Evolutionary conservation across 2,113 vertebrate species (phyloP), one percentile per base, ranked within the genome.

Genomic region (Elanoides forficatus): DNA sequence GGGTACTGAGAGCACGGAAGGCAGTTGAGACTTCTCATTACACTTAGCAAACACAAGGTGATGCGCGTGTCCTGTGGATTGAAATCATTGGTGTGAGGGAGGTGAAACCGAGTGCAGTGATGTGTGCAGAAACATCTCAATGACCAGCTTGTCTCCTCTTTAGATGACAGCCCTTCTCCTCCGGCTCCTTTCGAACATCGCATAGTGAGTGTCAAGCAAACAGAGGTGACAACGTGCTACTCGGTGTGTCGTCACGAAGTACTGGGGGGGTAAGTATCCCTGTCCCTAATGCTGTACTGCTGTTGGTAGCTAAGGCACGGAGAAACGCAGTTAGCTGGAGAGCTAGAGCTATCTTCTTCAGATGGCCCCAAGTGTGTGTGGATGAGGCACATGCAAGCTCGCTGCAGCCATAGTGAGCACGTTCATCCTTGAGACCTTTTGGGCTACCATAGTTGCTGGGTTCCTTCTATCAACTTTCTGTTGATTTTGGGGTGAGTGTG

Each of bases 111-210:
- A 18, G 75, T 13, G 19, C 66, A 29, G 45, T 5, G 27, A 1
- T 47, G 52, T 23, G 48, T 72, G 52, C 60, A 73, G 66, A 2
- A 45, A 4, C n/a, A 21, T 23, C 73, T 9, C 21, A 9, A 1
- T 79, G 48, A 93, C 40, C 66, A 65, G 29, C 23, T 58, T 88
- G 30, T 95, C 36, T 88, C 72, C 74, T 21, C 26, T 95, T 55
- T 80, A 99, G 99, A 99, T 80, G 99, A 99, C 96, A 98, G 98
- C 34, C 98, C 98, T 22, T 98, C 99, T n/a, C 98, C 98, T 7
- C 98, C 98, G 0, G 99, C 99, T 17, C 99, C 99, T 1, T 99
- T 99, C 5, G 98, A 98, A 47, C 99, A 99, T 78, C 98, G 98
- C 70, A 87, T 99, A 13, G 99, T 99, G 79, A 98, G 95, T 1